These are phyloP conservation scores for Melipona bicolor DNA, from an alignment of 2,888 invertebrate genomes.

Conservation along the genomic window DNA sequence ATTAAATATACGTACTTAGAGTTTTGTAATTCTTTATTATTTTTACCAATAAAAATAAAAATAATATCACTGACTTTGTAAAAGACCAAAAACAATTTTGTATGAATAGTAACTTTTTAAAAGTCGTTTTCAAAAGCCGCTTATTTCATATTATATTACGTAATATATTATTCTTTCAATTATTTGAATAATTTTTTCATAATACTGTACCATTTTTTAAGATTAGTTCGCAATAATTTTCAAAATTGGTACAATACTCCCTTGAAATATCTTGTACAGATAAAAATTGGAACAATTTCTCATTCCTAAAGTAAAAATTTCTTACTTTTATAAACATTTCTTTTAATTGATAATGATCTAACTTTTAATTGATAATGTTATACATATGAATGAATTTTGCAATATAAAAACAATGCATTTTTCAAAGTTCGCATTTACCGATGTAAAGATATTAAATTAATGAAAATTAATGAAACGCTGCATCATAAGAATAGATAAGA, in stretches of 20 bases:
- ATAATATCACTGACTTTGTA: not conserved
- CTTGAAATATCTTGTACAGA: not conserved
- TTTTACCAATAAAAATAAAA: not conserved
- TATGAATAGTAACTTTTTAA: not conserved
- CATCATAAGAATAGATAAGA: too few relatives aligned
- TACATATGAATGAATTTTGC: not conserved
- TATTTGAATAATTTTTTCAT: not conserved
- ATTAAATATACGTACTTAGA: not conserved
- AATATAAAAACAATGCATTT: not conserved
- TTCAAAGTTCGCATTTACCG: not conserved
- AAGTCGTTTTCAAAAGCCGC: not conserved
- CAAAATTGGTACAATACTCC: not conserved
- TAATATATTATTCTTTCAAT: not conserved
- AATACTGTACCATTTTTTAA: not conserved
- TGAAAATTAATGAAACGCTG: not conserved
- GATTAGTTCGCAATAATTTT: not conserved
- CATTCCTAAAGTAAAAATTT: not conserved
- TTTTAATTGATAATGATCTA: not conserved
- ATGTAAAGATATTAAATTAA: not conserved
- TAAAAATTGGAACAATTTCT: not conserved
- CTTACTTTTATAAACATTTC: not conserved
- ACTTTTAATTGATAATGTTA: not conserved
- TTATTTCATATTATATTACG: not conserved
- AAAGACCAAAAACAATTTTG: not conserved
- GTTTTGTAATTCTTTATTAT: not conserved